Evolutionary conservation across 2,888 invertebrate genomes (phyloP).

Genomic region (Oscheius onirici): DNA sequence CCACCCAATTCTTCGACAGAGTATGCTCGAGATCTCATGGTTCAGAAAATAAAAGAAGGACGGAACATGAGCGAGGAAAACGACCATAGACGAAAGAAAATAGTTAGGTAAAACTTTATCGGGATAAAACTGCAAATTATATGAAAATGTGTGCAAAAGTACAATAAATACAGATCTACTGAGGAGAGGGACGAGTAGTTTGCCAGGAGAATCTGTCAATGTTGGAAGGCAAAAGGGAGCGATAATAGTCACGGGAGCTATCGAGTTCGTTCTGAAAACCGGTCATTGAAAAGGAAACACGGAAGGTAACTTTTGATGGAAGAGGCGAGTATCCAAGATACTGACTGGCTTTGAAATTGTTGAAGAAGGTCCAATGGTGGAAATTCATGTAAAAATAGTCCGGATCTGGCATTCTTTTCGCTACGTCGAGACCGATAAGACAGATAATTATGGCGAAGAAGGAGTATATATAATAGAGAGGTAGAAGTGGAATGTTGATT

Average conservation of each 20-base stretch:
- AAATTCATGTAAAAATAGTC: slow-evolving; percentile 63
- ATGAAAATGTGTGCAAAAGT: neutral
- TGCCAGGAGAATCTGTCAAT: slow-evolving; percentile 4
- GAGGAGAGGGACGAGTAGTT: neutral
- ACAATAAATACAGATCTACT: neutral
- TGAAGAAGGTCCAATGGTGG: slow-evolving; percentile 68
- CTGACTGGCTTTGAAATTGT: slow-evolving; percentile 53
- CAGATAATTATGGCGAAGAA: slow-evolving; percentile 27
- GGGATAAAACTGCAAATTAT: no score
- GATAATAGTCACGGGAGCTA: neutral
- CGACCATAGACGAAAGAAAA: no score
- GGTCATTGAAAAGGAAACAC: no score
- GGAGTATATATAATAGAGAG: slow-evolving; percentile 51
- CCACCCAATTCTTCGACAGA: neutral
- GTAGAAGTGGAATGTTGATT: slow-evolving; percentile 43
- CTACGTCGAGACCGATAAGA: neutral
- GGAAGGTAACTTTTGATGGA: no score
- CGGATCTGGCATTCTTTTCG: slow-evolving; percentile 50
- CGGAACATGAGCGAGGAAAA: no score
- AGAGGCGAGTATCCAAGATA: slow-evolving; percentile 47
- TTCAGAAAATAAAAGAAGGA: no score
- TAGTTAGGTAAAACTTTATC: no score
- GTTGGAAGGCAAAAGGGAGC: neutral
- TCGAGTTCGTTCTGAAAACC: neutral
- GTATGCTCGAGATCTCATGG: no score